Evolutionary conservation across 2,113 vertebrate species (phyloP), one percentile per base, ranked within the genome.

Genomic region (Ictalurus punctatus): DNA sequence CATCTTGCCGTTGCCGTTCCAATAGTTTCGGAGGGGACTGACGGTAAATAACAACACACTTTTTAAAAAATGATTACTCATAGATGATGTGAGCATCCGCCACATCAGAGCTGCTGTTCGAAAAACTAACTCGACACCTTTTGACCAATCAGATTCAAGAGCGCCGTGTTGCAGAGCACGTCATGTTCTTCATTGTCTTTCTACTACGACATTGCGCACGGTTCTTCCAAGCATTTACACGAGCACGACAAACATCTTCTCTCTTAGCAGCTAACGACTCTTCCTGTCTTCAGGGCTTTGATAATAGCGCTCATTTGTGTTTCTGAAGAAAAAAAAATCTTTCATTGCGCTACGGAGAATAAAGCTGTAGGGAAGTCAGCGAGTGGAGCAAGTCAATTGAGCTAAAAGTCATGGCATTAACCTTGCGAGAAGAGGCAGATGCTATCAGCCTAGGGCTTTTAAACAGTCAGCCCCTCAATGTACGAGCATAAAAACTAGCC

Each of bases 311-410:
- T 82, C 44, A 27, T 89, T 87, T 84, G 65, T 84, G 44, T 89
- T 79, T 85, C 56, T 74, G 63, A 74, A 83, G 56, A 48, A 52
- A 48, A 80, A n/a, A 56, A 54, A 83, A 65, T 71, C 37, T 87
- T 90, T 84, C 52, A 84, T 87, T 71, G 73, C 44, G 85, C n/a
- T 34, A 48, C 58, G 34, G 54, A 52, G 73, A 84, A 80, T 61
- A 44, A 89, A 91, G 73, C 81, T 87, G 74, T 25, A 71, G 63
- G 85, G 52, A 85, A 86, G 73, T 79, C 59, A 69, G 84, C 44
- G 48, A 90, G 65, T 10, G 40, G 81, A 89, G 83, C 86, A 84
- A 91, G 80, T 89, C 91, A 85, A 79, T 91, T 90, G 89, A 91
- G 87, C 89, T 88, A 37, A 90, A 90, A 90, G 83, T 52, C 89